Conservation (phyloP, 2,888 invertebrate genomes). For the Archips xylosteana region DNA sequence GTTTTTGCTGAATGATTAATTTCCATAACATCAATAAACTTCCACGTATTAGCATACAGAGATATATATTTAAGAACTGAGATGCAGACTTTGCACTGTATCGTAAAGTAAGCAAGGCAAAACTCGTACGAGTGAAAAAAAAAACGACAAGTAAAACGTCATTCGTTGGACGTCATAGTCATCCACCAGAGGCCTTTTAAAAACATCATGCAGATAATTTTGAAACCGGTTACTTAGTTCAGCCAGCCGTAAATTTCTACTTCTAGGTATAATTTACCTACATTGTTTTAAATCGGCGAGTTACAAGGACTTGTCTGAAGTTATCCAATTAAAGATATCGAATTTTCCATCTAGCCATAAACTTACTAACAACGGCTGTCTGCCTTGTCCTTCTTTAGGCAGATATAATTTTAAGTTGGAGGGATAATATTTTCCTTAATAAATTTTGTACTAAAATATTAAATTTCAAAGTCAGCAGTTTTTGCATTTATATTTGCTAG, state of each 20-base stretch:
- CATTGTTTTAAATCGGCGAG: neutral
- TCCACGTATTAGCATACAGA: neutral
- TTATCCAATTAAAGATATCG: neutral
- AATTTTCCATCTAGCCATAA: neutral
- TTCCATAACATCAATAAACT: too few relatives aligned
- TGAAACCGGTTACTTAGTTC: neutral
- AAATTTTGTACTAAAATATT: neutral
- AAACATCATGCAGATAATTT: slow-evolving; percentile 13
- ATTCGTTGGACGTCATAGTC: slow-evolving; percentile 2
- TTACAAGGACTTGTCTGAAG: neutral
- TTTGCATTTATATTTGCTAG: too few relatives aligned
- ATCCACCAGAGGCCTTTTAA: slow-evolving; percentile 7
- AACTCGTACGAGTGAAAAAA: neutral
- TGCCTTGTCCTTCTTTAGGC: neutral
- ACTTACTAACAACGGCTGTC: neutral
- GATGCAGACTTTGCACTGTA: neutral
- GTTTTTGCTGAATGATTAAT: neutral
- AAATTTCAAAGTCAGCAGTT: neutral
- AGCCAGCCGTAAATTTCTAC: neutral
- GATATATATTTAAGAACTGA: neutral
- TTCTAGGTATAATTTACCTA: neutral
- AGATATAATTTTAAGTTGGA: neutral
- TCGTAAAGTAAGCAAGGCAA: neutral
- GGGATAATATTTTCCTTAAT: neutral
- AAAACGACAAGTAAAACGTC: neutral